These are phyloP conservation scores for Saguinus oedipus DNA, from an alignment of 2,797 vertebrate species.

Conservation along the genomic window DNA sequence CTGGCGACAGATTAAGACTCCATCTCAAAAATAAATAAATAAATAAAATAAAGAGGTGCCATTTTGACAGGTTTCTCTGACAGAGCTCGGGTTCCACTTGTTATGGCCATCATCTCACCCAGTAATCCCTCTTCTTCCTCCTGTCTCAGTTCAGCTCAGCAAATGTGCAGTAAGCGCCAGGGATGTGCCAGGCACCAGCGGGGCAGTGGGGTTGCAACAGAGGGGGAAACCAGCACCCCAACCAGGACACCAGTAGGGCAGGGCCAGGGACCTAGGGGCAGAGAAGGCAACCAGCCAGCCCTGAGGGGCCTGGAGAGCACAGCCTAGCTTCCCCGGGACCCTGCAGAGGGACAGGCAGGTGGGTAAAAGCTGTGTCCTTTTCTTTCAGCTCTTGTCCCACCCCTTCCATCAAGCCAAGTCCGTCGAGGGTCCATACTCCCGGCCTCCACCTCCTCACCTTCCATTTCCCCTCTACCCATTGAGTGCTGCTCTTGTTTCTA, in stretches of 20 bases:
- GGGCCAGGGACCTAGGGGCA: neutral
- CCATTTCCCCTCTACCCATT: neutral
- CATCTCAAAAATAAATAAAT: no score
- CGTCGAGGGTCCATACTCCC: accelerated
- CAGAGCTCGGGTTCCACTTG: neutral
- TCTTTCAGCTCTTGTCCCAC: neutral
- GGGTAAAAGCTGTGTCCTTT: neutral
- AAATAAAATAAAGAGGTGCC: neutral
- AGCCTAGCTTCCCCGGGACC: neutral
- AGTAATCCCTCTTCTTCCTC: neutral
- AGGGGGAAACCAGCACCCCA: slow-evolving; percentile 77
- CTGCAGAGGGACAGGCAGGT: neutral
- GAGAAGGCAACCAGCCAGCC: neutral
- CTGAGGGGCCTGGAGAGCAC: accelerated
- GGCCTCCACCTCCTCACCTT: accelerated
- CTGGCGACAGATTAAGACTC: no score
- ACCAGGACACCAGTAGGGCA: slow-evolving; percentile 82
- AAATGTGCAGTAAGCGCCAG: accelerated
- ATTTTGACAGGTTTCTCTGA: neutral
- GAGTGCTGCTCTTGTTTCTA: neutral
- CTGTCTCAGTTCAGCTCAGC: neutral
- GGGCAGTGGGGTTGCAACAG: neutral
- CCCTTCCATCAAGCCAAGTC: neutral
- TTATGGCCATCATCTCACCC: no score
- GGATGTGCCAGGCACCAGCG: neutral